A percentile compares a stretch with the other conserved stretches of the same genome.
These are phyloP conservation scores for Alcis repandata DNA, from an alignment of 2,888 invertebrate genomes.

Conservation along the genomic window DNA sequence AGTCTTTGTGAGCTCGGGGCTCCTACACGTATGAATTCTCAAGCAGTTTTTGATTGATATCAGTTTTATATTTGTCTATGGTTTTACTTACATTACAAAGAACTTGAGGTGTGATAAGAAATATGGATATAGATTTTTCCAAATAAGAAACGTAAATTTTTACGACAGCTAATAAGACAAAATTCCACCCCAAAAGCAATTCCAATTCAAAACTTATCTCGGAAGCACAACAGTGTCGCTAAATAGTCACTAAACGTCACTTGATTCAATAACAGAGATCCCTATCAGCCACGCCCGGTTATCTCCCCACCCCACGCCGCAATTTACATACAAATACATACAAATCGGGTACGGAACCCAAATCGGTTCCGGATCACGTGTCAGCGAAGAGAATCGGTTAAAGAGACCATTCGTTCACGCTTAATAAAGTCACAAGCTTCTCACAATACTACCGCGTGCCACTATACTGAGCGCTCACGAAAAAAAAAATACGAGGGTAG, in stretches of 20 bases:
- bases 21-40: no score
- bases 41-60: no score
- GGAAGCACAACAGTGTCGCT: conserved; percentile 50
- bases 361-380: conserved; percentile 88
- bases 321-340: conserved; percentile 84
- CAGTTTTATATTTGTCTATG: no score
- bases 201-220: conserved; percentile 46
- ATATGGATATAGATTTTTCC: not conserved
- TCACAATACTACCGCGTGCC: conserved; percentile 75
- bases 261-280: conserved; percentile 82
- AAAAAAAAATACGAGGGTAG: conserved; percentile 74
- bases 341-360: conserved; percentile 77
- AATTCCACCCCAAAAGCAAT: conserved; percentile 33
- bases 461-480: conserved; percentile 59
- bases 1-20: no score
- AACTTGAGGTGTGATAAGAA: not conserved
- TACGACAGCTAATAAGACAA: conserved; percentile 23
- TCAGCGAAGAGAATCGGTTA: conserved; percentile 86
- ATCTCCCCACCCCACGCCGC: conserved; percentile 78
- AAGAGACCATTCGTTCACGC: conserved; percentile 83
- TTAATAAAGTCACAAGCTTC: conserved; percentile 85
- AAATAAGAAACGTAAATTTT: conserved; percentile 11
- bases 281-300: conserved; percentile 79
- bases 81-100: no score
- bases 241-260: conserved; percentile 73